Evolutionary conservation across 2,797 vertebrate genomes (phyloP), one percentile per base, ranked within the genome.

Genomic region (Margarornis squamiger): DNA sequence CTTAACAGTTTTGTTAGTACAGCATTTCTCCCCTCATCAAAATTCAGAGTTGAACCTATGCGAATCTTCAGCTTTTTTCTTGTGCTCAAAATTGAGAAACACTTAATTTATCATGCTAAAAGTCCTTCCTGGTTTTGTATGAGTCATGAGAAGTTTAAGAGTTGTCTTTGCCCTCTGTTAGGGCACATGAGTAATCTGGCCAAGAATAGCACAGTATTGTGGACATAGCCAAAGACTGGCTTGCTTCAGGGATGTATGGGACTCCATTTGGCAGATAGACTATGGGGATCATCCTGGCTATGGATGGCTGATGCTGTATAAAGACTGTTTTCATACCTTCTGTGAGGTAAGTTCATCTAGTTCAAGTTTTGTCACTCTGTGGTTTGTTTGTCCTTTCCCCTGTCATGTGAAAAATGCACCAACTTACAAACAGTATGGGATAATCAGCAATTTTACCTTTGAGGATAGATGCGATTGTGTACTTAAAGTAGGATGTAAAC

Each of bases 201-300:
- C 43, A 54, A 66, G 57, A 95, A 68, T 43, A 88, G 58, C 2
- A 4, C 34, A 49, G 26, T 72, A 20, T 22, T 38, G 5, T 3
- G 10, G 32, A 67, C 7, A 8, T 19, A 54, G 45, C 10, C 73
- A 66, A 65, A 36, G 68, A 36, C 21, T 19, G 32, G 1, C 8
- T 86, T 52, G 10, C 17, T 65, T 81, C 62, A 65, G 32, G n/a
- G 49, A 29, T 0, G 0, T 14, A 12, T 22, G 13, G 21, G 10
- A 24, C 62, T 77, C 6, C 12, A 36, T 41, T 26, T 86, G 19
- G 27, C 34, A 61, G 45, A 20, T 10, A 23, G 23, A 26, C 48
- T 10, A 29, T 10, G 19, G 38, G 41, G 7, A 80, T 3, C 26
- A 43, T 26, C 32, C 36, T 61, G 20, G 2, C 12, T 88, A 26